Evolutionary conservation across 1,140 invertebrate species (phyloP).

Genomic region (Pissodes strobi): DNA sequence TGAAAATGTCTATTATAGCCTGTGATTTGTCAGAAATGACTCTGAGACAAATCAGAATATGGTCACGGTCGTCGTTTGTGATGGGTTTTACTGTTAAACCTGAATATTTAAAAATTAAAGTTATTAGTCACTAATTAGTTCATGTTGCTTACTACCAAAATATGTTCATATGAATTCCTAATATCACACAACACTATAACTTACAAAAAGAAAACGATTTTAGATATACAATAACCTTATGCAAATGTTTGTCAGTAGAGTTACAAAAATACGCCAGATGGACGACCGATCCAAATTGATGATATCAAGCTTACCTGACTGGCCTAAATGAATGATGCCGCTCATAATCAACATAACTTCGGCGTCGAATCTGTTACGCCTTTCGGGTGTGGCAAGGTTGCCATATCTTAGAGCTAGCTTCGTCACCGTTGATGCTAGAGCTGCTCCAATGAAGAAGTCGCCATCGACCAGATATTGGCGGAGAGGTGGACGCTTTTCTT

Average conservation of each 20-base stretch:
- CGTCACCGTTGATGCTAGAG: constrained; percentile 86
- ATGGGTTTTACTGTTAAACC: constrained; percentile 75
- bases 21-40: constrained; percentile 78
- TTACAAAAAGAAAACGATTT: too few relatives aligned
- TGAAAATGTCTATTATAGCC: constrained; percentile 77
- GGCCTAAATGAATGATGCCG: constrained; percentile 61
- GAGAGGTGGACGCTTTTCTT: constrained; percentile 77
- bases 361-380: constrained; percentile 73
- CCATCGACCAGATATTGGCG: constrained; percentile 90
- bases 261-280: too few relatives aligned
- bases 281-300: not conserved
- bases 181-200: too few relatives aligned
- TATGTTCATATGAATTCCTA: too few relatives aligned
- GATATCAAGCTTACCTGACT: constrained; percentile 1
- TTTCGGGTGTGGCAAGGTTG: constrained; percentile 61
- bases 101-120: constrained; percentile 42
- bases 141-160: too few relatives aligned
- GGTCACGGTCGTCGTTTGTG: constrained; percentile 93
- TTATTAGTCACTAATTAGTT: too few relatives aligned
- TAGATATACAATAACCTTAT: too few relatives aligned
- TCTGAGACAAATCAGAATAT: constrained; percentile 81
- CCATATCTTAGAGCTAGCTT: constrained; percentile 86
- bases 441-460: constrained; percentile 95
- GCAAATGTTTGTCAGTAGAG: too few relatives aligned
- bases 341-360: constrained; percentile 89